Conservation (phyloP, 2,113 vertebrate genomes). For the Prionailurus bengalensis region DNA sequence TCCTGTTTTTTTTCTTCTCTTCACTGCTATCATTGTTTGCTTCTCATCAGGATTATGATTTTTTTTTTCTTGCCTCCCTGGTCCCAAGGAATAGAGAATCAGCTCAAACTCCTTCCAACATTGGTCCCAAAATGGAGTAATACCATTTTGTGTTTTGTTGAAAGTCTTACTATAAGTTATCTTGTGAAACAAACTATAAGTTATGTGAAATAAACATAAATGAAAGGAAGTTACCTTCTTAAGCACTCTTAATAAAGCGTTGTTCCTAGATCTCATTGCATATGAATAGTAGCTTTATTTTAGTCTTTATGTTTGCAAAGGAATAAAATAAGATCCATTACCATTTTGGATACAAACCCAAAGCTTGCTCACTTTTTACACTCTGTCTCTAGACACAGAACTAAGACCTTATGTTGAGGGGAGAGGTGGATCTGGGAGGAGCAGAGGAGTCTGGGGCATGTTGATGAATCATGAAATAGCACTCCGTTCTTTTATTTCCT, state of each 20-base stretch:
- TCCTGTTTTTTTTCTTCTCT: background rate
- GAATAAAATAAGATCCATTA: background rate
- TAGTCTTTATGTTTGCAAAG: background rate
- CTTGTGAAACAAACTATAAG: background rate
- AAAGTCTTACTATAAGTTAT: constrained; percentile 8
- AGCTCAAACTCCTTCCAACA: background rate
- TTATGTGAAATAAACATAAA: background rate
- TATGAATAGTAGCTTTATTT: background rate
- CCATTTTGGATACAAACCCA: background rate
- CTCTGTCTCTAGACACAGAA: background rate
- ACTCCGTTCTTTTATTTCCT: background rate
- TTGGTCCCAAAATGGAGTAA: background rate
- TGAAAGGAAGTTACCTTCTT: background rate
- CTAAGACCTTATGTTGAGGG: background rate
- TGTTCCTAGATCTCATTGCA: background rate
- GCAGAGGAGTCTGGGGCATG: background rate
- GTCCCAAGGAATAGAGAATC: background rate
- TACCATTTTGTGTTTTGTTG: background rate
- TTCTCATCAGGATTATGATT: background rate
- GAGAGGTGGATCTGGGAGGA: background rate
- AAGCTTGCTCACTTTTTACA: background rate
- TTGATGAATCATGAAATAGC: background rate
- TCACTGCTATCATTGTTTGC: background rate
- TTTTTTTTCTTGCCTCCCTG: background rate
- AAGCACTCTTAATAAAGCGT: background rate